These are phyloP conservation scores for Lagopus leucura DNA, from an alignment of 2,113 vertebrate species.

Conservation along the genomic window DNA sequence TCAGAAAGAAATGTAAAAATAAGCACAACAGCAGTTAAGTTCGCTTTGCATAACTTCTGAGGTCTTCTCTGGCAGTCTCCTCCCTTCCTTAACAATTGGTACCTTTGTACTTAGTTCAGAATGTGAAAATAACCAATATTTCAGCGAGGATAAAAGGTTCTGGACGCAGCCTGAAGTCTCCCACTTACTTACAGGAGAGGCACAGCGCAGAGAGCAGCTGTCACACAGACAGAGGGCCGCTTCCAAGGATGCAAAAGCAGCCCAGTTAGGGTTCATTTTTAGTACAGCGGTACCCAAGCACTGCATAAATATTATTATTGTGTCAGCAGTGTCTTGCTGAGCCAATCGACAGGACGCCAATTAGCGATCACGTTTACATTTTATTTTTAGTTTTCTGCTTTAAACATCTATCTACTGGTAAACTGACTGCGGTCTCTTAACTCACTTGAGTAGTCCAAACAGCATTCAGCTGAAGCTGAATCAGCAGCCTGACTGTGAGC, in stretches of 20 bases:
- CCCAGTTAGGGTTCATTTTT: constrained; percentile 20
- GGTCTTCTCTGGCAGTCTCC: not conserved
- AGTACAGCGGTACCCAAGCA: not conserved
- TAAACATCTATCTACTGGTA: not conserved
- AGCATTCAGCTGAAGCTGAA: not conserved
- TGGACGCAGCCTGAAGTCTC: not conserved
- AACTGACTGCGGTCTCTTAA: not conserved
- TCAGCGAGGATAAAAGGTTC: constrained; percentile 40
- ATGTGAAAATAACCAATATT: constrained; percentile 27
- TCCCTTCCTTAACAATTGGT: not conserved
- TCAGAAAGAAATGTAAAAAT: not conserved
- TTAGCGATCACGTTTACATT: constrained; percentile 32
- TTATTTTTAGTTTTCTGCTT: constrained; percentile 18
- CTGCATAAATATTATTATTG: not conserved
- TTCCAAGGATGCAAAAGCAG: constrained; percentile 16
- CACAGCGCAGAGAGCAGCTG: not conserved
- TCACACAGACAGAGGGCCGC: not conserved
- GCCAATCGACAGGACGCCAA: constrained; percentile 28
- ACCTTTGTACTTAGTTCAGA: not conserved
- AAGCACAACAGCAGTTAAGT: not conserved
- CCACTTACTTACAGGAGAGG: not conserved
- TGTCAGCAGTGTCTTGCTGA: constrained; percentile 9
- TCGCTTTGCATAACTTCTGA: not conserved
- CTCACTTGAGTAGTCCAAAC: not conserved
- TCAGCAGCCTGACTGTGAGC: not conserved